These are phyloP conservation scores for Macrotis lagotis DNA, from an alignment of 2,113 vertebrate genomes.

Conservation along the genomic window DNA sequence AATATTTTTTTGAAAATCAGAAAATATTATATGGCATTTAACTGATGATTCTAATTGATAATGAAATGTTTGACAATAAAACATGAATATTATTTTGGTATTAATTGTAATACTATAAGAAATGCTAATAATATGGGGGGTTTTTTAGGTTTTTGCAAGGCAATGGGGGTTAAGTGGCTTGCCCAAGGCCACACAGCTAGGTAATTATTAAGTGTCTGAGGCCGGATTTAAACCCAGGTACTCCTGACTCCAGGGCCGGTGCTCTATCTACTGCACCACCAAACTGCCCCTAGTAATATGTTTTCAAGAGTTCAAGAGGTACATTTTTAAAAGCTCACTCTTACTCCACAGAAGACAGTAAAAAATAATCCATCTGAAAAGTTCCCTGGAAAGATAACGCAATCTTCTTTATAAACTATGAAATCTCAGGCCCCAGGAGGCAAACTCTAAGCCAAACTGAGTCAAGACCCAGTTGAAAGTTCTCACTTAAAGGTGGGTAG, in stretches of 20 bases:
- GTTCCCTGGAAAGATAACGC: not conserved
- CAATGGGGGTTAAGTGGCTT: too few relatives aligned
- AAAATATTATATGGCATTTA: not conserved
- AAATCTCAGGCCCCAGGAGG: not conserved
- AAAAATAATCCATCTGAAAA: not conserved
- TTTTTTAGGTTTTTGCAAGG: too few relatives aligned
- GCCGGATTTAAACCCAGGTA: too few relatives aligned
- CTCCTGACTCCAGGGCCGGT: too few relatives aligned
- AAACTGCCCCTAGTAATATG: not conserved
- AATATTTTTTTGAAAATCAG: not conserved
- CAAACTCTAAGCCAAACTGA: not conserved
- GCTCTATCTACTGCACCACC: too few relatives aligned
- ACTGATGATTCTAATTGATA: not conserved
- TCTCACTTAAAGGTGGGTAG: not conserved
- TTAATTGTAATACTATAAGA: not conserved
- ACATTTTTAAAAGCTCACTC: not conserved
- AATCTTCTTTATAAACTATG: not conserved
- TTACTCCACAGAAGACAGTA: not conserved
- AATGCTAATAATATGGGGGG: not conserved
- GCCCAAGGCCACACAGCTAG: too few relatives aligned
- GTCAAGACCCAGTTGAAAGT: not conserved
- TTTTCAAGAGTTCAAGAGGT: not conserved
- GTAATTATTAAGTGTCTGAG: too few relatives aligned
- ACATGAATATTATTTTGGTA: not conserved
- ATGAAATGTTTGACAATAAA: not conserved